Conservation (phyloP, 2,113 vertebrate species). For the Accipiter virgatus region DNA sequence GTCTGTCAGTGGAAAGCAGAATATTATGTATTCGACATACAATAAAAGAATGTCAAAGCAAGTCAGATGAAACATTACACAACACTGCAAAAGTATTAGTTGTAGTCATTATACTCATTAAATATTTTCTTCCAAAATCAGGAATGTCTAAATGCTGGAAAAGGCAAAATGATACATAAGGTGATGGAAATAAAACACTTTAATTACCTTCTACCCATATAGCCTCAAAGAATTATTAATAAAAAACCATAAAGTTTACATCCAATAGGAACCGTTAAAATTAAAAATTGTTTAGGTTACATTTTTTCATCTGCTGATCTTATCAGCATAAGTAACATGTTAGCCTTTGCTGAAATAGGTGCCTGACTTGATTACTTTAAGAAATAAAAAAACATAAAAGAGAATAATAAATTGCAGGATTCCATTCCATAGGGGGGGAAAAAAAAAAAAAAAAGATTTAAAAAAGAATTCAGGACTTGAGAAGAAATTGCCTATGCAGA, state of each 20-base stretch:
- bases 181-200: background rate
- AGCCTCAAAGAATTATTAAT: background rate
- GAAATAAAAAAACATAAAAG: background rate
- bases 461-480: background rate
- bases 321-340: background rate
- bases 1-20: background rate
- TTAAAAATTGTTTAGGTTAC: background rate
- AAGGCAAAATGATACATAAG: background rate
- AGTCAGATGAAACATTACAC: background rate
- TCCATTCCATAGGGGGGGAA: background rate
- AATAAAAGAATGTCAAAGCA: background rate
- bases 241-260: accelerated
- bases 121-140: background rate
- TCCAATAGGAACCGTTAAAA: accelerated
- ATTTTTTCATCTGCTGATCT: background rate
- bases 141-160: background rate
- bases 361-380: background rate
- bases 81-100: background rate
- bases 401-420: background rate
- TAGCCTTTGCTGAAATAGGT: background rate
- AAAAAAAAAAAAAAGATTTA: background rate
- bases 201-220: background rate
- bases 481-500: background rate
- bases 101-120: background rate
- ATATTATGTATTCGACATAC: background rate